These are phyloP conservation scores for Dolichallabes microphthalmus DNA, from an alignment of 2,113 vertebrate species.

Conservation along the genomic window DNA sequence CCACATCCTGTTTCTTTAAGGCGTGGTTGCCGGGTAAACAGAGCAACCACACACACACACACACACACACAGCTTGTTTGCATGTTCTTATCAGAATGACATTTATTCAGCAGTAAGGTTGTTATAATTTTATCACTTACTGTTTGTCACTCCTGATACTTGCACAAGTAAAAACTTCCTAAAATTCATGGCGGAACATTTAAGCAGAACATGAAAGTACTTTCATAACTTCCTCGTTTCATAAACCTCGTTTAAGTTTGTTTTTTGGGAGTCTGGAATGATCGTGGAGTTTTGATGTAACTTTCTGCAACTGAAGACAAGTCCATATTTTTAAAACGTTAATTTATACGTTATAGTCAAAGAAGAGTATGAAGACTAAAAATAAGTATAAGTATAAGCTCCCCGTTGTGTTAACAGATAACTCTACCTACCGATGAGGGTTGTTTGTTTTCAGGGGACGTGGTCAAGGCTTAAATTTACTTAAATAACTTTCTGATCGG, in stretches of 20 bases:
- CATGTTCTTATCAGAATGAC: not conserved
- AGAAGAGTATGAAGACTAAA: no score
- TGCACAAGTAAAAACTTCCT: not conserved
- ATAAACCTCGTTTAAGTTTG: not conserved
- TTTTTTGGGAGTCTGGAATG: not conserved
- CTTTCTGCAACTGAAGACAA: not conserved
- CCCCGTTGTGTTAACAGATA: no score
- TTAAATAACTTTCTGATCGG: no score
- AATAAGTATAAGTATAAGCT: no score
- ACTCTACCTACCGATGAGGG: no score
- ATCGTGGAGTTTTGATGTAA: not conserved
- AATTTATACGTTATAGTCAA: not conserved
- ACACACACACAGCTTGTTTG: not conserved
- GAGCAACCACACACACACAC: not conserved
- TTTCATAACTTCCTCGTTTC: not conserved
- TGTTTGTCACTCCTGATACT: not conserved
- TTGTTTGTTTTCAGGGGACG: no score
- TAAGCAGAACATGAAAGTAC: not conserved
- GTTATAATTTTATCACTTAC: not conserved
- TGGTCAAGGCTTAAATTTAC: no score
- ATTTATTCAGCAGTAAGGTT: not conserved
- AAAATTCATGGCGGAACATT: not conserved
- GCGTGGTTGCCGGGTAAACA: not conserved
- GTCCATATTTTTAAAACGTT: not conserved
- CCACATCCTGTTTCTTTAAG: slow-evolving; percentile 23